These are phyloP conservation scores for Chlamydotis undulata DNA, from an alignment of 2,113 vertebrate species.

Conservation along the genomic window DNA sequence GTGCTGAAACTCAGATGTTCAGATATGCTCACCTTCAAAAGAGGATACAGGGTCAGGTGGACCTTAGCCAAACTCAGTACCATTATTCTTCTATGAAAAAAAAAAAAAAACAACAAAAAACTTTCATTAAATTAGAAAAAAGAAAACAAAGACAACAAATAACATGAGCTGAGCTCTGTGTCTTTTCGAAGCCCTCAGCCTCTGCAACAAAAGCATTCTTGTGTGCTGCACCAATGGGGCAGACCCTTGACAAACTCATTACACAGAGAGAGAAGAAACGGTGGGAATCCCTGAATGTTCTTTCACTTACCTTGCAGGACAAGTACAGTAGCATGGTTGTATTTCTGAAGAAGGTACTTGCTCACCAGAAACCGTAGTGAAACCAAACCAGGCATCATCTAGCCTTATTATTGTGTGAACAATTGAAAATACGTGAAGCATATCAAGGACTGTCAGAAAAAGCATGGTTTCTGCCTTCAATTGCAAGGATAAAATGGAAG, in stretches of 20 bases:
- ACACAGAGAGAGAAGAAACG: neutral
- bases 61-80: neutral
- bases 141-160: neutral
- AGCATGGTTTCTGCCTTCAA: neutral
- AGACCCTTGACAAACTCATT: neutral
- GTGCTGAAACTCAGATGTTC: neutral
- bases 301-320: neutral
- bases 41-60: neutral
- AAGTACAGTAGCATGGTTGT: neutral
- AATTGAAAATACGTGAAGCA: neutral
- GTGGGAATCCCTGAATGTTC: neutral
- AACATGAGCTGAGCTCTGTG: neutral
- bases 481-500: neutral
- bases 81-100: neutral
- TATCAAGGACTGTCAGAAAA: neutral
- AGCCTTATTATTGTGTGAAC: neutral
- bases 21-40: neutral
- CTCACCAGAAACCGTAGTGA: neutral
- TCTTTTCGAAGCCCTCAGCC: neutral
- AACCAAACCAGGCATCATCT: neutral
- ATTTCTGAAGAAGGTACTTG: neutral
- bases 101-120: neutral
- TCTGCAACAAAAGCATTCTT: neutral
- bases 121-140: neutral
- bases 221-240: fast-evolving